These are phyloP conservation scores for Eumerus sabulonum DNA, from an alignment of 2,888 invertebrate genomes.

Conservation along the genomic window DNA sequence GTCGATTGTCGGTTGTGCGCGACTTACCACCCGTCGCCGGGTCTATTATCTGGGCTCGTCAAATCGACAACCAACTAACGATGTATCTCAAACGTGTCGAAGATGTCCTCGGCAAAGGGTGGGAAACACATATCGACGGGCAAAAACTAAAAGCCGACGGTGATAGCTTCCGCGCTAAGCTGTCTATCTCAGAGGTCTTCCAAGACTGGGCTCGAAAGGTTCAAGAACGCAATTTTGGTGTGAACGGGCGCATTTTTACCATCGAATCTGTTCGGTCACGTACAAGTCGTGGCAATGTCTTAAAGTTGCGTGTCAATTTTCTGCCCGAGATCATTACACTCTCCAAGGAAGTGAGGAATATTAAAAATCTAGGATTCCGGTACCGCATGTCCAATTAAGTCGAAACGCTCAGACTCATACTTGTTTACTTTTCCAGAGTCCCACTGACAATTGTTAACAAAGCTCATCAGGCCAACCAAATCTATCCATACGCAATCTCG, in stretches of 20 bases:
- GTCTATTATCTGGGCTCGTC: constrained; percentile 99
- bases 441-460: constrained; percentile 99
- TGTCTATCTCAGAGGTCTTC: constrained; percentile 98
- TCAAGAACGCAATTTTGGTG: constrained; percentile 95
- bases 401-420: constrained; percentile 74
- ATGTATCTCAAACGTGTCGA: constrained; percentile 98
- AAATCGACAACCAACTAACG: constrained; percentile 98
- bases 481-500: constrained; percentile 99
- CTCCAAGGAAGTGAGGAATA: constrained; percentile 98
- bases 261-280: constrained; percentile 90
- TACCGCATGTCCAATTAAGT: constrained; percentile 78
- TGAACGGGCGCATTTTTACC: constrained; percentile 95
- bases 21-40: constrained; percentile 98
- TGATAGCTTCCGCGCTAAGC: constrained; percentile 96
- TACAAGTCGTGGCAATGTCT: constrained; percentile 89
- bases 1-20: constrained; percentile 92
- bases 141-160: constrained; percentile 98
- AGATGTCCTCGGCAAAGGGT: constrained; percentile 98
- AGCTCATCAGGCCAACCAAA: constrained; percentile 98
- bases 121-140: constrained; percentile 99
- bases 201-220: constrained; percentile 98
- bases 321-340: constrained; percentile 98
- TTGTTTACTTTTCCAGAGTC: constrained; percentile 82
- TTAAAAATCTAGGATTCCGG: constrained; percentile 95
- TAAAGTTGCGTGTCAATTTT: constrained; percentile 96